phyloP scores from a whole-genome alignment of 2,797 vertebrate species.

The Rachycentron canadum region DNA sequence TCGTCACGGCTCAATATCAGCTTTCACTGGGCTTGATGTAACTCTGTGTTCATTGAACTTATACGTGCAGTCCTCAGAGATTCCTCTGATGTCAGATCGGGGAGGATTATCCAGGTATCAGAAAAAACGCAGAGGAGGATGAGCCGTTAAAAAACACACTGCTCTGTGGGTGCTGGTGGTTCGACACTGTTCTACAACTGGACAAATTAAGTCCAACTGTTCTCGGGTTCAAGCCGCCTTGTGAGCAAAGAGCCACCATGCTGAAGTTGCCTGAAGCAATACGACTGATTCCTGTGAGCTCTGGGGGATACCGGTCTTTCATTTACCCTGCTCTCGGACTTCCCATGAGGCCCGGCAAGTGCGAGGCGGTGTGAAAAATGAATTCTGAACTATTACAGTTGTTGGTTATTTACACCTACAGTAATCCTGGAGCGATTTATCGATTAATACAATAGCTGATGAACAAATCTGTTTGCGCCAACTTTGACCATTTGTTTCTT shows the following conservation, averaged over 20 bases:
- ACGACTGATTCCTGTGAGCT: constrained; percentile 10
- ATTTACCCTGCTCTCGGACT: constrained; percentile 2
- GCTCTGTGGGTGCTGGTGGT: constrained; percentile 18
- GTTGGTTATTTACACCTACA: background rate
- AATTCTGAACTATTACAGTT: constrained; percentile 15
- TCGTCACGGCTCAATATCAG: constrained; percentile 43
- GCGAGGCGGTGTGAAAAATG: background rate
- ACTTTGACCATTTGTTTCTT: background rate
- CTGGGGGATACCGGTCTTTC: background rate
- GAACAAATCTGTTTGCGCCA: background rate
- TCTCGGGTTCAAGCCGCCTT: constrained; percentile 8
- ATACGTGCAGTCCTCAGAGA: constrained; percentile 55
- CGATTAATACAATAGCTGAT: background rate
- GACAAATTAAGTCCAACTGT: constrained; percentile 8
- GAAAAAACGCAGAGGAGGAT: constrained; percentile 5
- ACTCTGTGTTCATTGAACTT: constrained; percentile 42
- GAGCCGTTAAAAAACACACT: constrained; percentile 3
- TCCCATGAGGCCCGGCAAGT: background rate
- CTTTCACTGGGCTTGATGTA: constrained; percentile 44
- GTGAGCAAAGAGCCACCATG: constrained; percentile 10
- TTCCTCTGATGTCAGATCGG: constrained; percentile 55
- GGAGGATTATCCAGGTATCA: constrained; percentile 65
- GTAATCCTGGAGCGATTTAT: background rate
- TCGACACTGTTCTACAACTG: constrained; percentile 4
- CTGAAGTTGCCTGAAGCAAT: constrained; percentile 16